Evolutionary conservation across 2,888 invertebrate genomes (phyloP).

Genomic region (Blera fallax): DNA sequence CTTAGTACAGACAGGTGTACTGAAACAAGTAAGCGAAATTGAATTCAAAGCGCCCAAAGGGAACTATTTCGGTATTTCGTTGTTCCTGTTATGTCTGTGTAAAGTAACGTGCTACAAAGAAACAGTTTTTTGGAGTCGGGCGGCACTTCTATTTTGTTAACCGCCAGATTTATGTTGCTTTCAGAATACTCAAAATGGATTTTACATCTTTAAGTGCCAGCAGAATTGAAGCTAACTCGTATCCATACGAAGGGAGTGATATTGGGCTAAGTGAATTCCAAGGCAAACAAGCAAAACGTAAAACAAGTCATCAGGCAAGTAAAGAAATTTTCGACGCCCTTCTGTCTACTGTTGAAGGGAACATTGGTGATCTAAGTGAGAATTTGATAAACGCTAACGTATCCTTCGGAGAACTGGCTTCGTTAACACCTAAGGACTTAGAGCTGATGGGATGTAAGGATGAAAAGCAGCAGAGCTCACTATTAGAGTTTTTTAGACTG

Average conservation of each 20-base stretch:
- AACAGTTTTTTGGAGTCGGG: background rate
- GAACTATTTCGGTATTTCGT: background rate
- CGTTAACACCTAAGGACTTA: slow-evolving; percentile 77
- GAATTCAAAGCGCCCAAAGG: background rate
- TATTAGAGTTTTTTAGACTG: slow-evolving; percentile 76
- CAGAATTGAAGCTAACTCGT: slow-evolving; percentile 13
- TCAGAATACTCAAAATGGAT: slow-evolving; percentile 19
- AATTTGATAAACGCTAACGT: slow-evolving; percentile 77
- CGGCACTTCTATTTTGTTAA: background rate
- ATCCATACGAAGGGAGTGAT: slow-evolving; percentile 13
- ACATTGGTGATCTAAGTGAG: slow-evolving; percentile 64
- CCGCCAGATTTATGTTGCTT: background rate
- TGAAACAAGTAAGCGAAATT: background rate
- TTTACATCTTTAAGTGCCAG: slow-evolving; percentile 51
- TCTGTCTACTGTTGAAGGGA: slow-evolving; percentile 34
- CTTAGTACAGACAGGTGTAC: background rate
- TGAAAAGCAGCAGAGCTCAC: slow-evolving; percentile 74
- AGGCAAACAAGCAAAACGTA: background rate
- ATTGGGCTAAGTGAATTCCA: slow-evolving; percentile 23
- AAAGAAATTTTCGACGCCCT: slow-evolving; percentile 53
- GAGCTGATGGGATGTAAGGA: slow-evolving; percentile 76
- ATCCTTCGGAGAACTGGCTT: slow-evolving; percentile 77
- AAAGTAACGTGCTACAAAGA: background rate
- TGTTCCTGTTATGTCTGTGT: background rate
- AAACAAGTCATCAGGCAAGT: background rate